Evolutionary conservation across 2,888 invertebrate species (phyloP).

Genomic region (Palloptera scutellata): DNA sequence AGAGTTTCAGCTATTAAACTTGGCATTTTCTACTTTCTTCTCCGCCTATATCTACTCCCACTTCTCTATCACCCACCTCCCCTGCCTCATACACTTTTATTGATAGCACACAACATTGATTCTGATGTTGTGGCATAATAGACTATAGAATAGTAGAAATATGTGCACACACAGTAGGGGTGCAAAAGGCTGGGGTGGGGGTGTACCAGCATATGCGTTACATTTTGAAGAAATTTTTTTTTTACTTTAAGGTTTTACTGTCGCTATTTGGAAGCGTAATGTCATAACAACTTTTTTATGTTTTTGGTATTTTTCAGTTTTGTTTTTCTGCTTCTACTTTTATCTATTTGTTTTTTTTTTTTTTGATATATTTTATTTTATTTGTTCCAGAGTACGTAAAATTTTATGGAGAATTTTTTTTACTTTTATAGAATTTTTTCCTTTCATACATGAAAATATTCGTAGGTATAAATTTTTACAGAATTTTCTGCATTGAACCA

Average conservation of each 20-base stretch:
- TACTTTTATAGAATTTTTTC: background rate
- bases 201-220: too few relatives aligned
- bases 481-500: too few relatives aligned
- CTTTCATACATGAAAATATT: too few relatives aligned
- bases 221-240: too few relatives aligned
- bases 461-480: too few relatives aligned
- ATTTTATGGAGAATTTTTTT: conserved; percentile 25
- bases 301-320: conserved; percentile 16
- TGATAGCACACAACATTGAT: too few relatives aligned
- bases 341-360: conserved; percentile 9
- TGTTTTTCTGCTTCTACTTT: background rate
- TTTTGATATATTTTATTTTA: conserved; percentile 7
- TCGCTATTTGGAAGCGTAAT: background rate
- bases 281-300: background rate
- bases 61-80: too few relatives aligned
- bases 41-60: too few relatives aligned
- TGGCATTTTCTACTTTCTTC: too few relatives aligned
- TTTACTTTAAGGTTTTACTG: background rate
- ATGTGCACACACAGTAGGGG: background rate
- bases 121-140: too few relatives aligned
- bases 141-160: background rate
- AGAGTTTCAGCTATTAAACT: too few relatives aligned
- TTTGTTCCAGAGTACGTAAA: conserved; percentile 24
- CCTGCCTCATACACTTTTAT: too few relatives aligned
- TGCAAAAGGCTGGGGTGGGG: background rate